Percentiles rank a stretch among this genome's conserved stretches.
Evolutionary conservation across 1,140 invertebrate species (phyloP).

Genomic region (Drosophila pruinosa): DNA sequence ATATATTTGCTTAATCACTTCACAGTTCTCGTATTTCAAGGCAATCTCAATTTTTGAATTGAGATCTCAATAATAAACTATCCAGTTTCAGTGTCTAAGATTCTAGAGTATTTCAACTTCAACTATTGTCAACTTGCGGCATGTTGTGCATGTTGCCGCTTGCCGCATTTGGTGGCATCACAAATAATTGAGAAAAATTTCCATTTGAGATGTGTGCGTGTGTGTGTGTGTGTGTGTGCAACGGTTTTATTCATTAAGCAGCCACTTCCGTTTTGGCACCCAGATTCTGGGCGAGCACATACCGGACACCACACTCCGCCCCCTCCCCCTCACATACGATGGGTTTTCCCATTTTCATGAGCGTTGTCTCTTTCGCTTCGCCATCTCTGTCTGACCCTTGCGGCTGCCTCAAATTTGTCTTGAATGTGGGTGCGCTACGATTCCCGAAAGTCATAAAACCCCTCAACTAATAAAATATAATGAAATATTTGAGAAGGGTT

Average conservation of each 20-base stretch:
- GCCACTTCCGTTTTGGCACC: conserved; percentile 47
- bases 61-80: conserved; percentile 11
- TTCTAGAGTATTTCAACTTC: conserved; percentile 22
- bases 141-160: neutral
- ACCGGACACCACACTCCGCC: conserved; percentile 4
- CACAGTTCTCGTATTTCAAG: conserved; percentile 4
- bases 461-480: conserved; percentile 23
- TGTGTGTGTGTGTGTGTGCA: conserved; percentile 16
- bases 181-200: conserved; percentile 47
- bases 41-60: conserved; percentile 15
- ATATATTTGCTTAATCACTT: conserved; percentile 10
- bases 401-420: conserved; percentile 22
- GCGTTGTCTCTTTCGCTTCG: neutral
- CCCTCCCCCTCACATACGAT: neutral
- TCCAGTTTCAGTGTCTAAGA: neutral
- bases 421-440: conserved; percentile 51
- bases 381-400: neutral
- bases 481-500: conserved; percentile 64
- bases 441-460: conserved; percentile 58
- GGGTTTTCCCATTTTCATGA: conserved; percentile 29
- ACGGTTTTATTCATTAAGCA: conserved; percentile 37
- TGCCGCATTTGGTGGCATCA: conserved; percentile 9
- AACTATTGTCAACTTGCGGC: conserved; percentile 18
- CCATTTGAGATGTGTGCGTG: neutral
- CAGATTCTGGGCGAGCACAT: conserved; percentile 31